Percentiles rank a stretch among this genome's conserved stretches.
These are phyloP conservation scores for Coregonus clupeaformis DNA, from an alignment of 2,113 vertebrate genomes.

Conservation along the genomic window DNA sequence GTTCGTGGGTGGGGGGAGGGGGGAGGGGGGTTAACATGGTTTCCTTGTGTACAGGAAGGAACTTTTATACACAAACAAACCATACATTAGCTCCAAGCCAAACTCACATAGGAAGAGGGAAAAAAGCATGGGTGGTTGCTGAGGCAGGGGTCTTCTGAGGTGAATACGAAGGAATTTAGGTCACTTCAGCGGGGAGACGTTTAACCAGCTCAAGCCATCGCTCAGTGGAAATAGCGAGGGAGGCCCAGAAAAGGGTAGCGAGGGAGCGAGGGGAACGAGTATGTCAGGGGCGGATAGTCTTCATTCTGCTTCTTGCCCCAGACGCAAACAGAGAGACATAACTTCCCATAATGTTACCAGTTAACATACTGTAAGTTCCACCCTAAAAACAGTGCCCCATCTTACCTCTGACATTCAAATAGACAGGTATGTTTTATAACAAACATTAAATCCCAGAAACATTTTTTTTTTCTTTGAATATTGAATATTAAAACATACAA, in stretches of 20 bases:
- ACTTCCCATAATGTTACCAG: slow-evolving; percentile 65
- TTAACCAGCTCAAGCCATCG: slow-evolving; percentile 68
- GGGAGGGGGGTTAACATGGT: slow-evolving; percentile 25
- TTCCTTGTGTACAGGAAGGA: slow-evolving; percentile 69
- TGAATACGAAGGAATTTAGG: slow-evolving; percentile 76
- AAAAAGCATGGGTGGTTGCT: slow-evolving; percentile 28
- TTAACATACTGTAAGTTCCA: slow-evolving; percentile 49
- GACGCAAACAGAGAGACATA: slow-evolving; percentile 61
- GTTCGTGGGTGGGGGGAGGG: slow-evolving; percentile 43
- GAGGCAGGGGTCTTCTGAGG: slow-evolving; percentile 74
- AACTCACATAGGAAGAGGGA: slow-evolving; percentile 32
- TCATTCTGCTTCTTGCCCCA: slow-evolving; percentile 46
- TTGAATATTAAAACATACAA: no score
- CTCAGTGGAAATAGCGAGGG: slow-evolving; percentile 69
- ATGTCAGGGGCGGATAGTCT: slow-evolving; percentile 56
- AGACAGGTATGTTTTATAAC: slow-evolving; percentile 29
- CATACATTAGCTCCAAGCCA: slow-evolving; percentile 41
- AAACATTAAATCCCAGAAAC: not conserved
- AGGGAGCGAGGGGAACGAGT: slow-evolving; percentile 55
- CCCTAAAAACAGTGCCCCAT: slow-evolving; percentile 25
- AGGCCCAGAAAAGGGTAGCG: slow-evolving; percentile 50
- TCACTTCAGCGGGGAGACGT: slow-evolving; percentile 69
- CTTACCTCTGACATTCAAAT: slow-evolving; percentile 7
- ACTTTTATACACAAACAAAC: slow-evolving; percentile 62
- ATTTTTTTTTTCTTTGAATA: no score